Evolutionary conservation across 1,140 invertebrate species (phyloP).

Genomic region (Thrips palmi): DNA sequence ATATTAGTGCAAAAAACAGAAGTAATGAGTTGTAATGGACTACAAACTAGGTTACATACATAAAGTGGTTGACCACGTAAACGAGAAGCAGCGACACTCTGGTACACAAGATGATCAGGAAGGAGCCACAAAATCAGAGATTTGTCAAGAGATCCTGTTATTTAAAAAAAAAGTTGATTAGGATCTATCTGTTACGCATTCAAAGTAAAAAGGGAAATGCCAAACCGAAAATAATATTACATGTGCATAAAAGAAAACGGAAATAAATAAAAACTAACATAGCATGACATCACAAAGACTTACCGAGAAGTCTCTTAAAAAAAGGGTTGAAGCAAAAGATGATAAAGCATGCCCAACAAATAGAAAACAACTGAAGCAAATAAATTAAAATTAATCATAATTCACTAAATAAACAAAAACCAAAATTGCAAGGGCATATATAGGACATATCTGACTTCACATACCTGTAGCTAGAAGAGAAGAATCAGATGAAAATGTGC

Average conservation of each 20-base stretch:
- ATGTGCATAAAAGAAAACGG: too few species aligned
- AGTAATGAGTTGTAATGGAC: too few species aligned
- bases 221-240: too few species aligned
- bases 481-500: slow-evolving; percentile 30
- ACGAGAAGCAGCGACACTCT: slow-evolving; percentile 37
- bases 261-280: slow-evolving; percentile 7
- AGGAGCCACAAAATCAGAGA: background rate
- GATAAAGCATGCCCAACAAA: slow-evolving; percentile 12
- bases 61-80: slow-evolving; percentile 36
- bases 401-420: slow-evolving; percentile 4
- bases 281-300: background rate
- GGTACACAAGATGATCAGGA: background rate
- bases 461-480: slow-evolving; percentile 31
- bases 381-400: slow-evolving; percentile 7
- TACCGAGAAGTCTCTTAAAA: slow-evolving; percentile 9
- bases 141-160: background rate
- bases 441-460: background rate
- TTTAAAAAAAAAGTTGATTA: background rate
- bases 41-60: too few species aligned
- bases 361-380: slow-evolving; percentile 21
- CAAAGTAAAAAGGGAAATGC: background rate
- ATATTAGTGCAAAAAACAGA: too few species aligned
- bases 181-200: background rate
- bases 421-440: background rate
- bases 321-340: slow-evolving; percentile 8